These are phyloP conservation scores for fruit fly (Drosophila melanogaster) DNA, from an alignment of 1,140 invertebrate genomes.

Conservation along the genomic window Release_6_plus_ISO1_MT NT_033777.3:4883001-4883500, in stretches of 20 bases:
- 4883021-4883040: neutral
- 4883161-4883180: conserved; percentile 81
- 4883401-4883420: no score
- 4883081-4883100: conserved; percentile 79
- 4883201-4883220: conserved; percentile 81
- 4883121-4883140: conserved; percentile 81
- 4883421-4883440: no score
- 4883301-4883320: no score
- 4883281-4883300: no score
- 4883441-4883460: no score
- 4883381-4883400: no score
- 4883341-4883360: no score
- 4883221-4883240: conserved; percentile 16
- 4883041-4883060: neutral
- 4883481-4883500: no score
- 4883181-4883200: conserved; percentile 84
- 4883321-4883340: no score
- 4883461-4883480: no score
- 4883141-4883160: conserved; percentile 49
- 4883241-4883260: conserved; percentile 4
- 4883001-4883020: neutral
- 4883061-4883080: conserved; percentile 11
- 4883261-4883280: neutral
- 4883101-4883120: conserved; percentile 85
- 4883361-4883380: no score